phyloP scores from a whole-genome alignment of 1,140 invertebrate species.

The Apis cerana region DNA sequence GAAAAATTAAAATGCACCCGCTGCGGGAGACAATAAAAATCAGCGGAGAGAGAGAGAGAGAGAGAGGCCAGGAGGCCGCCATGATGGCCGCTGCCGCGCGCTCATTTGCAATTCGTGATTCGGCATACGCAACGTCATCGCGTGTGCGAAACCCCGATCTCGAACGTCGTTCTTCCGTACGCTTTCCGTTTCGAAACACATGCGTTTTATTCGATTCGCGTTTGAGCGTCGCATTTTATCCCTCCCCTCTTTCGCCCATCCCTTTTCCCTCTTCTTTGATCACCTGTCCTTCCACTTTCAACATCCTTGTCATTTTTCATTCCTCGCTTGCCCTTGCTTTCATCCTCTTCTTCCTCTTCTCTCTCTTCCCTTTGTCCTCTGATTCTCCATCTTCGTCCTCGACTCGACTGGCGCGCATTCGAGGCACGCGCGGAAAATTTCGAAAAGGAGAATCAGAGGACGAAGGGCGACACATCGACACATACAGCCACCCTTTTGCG shows the following conservation, averaged over 20 bases:
- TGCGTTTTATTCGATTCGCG: constrained; percentile 47
- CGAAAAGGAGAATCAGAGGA: constrained; percentile 29
- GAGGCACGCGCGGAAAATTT: constrained; percentile 57
- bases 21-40: constrained; percentile 42
- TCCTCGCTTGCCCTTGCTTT: background rate
- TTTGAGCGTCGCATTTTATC: constrained; percentile 37
- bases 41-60: background rate
- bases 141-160: constrained; percentile 8
- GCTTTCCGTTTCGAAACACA: constrained; percentile 55
- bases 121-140: constrained; percentile 24
- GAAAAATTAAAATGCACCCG: constrained; percentile 41
- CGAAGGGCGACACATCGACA: too few relatives aligned
- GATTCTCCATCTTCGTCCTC: background rate
- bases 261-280: background rate
- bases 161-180: constrained; percentile 8
- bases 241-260: background rate
- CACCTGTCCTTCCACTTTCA: background rate
- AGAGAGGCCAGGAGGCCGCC: background rate
- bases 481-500: constrained; percentile 5
- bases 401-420: constrained; percentile 21
- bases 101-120: constrained; percentile 56
- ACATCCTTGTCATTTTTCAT: background rate
- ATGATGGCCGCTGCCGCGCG: constrained; percentile 1
- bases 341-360: background rate
- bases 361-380: background rate